These are phyloP conservation scores for Hermodice carunculata DNA, from an alignment of 2,888 invertebrate genomes.

Conservation along the genomic window DNA sequence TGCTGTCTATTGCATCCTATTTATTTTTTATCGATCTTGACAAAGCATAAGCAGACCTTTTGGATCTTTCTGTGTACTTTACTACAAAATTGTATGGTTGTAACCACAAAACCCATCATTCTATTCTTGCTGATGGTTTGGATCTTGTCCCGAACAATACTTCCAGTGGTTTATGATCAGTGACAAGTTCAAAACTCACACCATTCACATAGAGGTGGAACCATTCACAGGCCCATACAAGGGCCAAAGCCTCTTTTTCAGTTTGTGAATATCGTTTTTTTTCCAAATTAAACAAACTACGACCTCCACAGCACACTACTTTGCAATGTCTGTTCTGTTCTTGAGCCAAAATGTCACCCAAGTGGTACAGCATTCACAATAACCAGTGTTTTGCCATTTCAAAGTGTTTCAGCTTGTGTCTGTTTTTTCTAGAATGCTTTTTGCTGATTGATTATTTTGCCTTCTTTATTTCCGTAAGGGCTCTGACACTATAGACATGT, in stretches of 20 bases:
- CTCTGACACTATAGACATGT: not conserved
- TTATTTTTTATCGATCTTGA: no score
- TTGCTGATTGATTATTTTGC: not conserved
- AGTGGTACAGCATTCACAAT: conserved; percentile 5
- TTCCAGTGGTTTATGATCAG: conserved; percentile 5
- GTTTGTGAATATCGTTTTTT: conserved; percentile 8
- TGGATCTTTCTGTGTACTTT: no score
- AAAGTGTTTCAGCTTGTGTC: not conserved
- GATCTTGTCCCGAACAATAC: not conserved
- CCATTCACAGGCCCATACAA: conserved; percentile 17
- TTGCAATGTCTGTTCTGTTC: not conserved
- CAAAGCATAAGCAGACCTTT: no score
- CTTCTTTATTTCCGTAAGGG: not conserved
- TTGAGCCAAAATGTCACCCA: conserved; percentile 8
- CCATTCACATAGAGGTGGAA: conserved; percentile 7
- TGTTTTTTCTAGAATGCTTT: conserved; percentile 2
- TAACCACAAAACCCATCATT: conserved; percentile 7
- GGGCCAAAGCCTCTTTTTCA: conserved; percentile 6
- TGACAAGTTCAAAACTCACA: not conserved
- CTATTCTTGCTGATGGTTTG: conserved; percentile 9
- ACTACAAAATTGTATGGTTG: conserved; percentile 5
- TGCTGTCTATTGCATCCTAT: no score
- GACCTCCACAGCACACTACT: not conserved
- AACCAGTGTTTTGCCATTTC: not conserved
- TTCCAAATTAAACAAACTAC: not conserved